These are phyloP conservation scores for Dunckerocampus dactyliophorus DNA, from an alignment of 2,113 vertebrate genomes.

Conservation along the genomic window DNA sequence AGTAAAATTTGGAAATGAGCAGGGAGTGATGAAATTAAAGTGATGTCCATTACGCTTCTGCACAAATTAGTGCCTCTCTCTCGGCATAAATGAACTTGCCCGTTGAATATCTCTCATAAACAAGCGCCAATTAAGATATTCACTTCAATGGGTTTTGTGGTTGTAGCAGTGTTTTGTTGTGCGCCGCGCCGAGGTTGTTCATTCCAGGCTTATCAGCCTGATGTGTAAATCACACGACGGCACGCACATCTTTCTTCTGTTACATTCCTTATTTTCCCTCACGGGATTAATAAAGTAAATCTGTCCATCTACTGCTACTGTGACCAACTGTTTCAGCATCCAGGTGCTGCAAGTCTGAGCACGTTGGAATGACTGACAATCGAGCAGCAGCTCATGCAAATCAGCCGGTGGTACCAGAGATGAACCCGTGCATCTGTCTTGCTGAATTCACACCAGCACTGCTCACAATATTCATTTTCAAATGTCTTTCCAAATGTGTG, in stretches of 20 bases:
- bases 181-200: constrained; percentile 21
- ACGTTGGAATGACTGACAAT: constrained; percentile 60
- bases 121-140: constrained; percentile 47
- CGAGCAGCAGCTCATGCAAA: constrained; percentile 62
- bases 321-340: constrained; percentile 33
- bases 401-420: constrained; percentile 49
- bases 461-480: constrained; percentile 34
- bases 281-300: constrained; percentile 12
- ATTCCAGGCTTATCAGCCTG: constrained; percentile 25
- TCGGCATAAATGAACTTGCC: constrained; percentile 34
- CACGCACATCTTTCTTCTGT: constrained; percentile 19
- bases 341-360: constrained; percentile 38
- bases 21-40: constrained; percentile 44
- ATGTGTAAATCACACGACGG: constrained; percentile 36
- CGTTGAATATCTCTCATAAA: constrained; percentile 42
- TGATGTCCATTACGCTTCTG: constrained; percentile 36
- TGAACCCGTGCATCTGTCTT: constrained; percentile 64
- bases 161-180: constrained; percentile 23
- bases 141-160: constrained; percentile 40
- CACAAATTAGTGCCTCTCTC: constrained; percentile 46
- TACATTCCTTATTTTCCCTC: constrained; percentile 28
- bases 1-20: constrained; percentile 47
- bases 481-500: constrained; percentile 9
- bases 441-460: constrained; percentile 41
- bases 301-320: background rate